A percentile compares a stretch with the other conserved stretches of the same genome.
Evolutionary conservation across 2,113 vertebrate species (phyloP).

Genomic region (Lepisosteus osseus): DNA sequence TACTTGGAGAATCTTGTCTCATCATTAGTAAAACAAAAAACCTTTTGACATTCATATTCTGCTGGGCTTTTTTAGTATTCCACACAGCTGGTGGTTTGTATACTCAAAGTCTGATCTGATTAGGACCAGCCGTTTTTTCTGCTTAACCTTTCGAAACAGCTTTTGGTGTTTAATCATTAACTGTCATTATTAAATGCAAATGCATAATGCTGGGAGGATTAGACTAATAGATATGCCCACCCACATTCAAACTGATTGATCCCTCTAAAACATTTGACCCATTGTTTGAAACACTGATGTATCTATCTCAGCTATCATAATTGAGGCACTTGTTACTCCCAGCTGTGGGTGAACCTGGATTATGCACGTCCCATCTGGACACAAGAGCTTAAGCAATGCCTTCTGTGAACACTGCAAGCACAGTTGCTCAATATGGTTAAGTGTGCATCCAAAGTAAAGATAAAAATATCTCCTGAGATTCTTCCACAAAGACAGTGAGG

Average conservation of each 20-base stretch:
- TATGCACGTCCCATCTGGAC: neutral
- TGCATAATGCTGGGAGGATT: neutral
- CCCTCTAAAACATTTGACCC: neutral
- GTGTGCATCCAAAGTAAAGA: neutral
- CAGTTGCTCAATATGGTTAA: neutral
- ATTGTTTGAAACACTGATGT: neutral
- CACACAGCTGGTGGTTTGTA: neutral
- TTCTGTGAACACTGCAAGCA: neutral
- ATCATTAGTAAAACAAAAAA: too few relatives aligned
- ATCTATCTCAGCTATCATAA: neutral
- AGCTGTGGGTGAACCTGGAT: neutral
- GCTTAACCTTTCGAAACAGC: neutral
- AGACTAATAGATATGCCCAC: neutral
- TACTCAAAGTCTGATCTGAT: neutral
- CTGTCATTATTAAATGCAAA: neutral
- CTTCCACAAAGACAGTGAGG: neutral
- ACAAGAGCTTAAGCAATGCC: too few relatives aligned
- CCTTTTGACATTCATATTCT: too few relatives aligned
- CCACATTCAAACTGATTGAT: neutral
- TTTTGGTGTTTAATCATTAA: slow-evolving; percentile 2
- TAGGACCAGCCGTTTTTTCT: neutral
- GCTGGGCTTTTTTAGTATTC: too few relatives aligned
- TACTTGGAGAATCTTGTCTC: too few relatives aligned
- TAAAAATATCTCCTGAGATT: neutral
- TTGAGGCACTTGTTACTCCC: neutral